Evolutionary conservation across 2,113 vertebrate genomes (phyloP).

Genomic region (Myotis davidii): DNA sequence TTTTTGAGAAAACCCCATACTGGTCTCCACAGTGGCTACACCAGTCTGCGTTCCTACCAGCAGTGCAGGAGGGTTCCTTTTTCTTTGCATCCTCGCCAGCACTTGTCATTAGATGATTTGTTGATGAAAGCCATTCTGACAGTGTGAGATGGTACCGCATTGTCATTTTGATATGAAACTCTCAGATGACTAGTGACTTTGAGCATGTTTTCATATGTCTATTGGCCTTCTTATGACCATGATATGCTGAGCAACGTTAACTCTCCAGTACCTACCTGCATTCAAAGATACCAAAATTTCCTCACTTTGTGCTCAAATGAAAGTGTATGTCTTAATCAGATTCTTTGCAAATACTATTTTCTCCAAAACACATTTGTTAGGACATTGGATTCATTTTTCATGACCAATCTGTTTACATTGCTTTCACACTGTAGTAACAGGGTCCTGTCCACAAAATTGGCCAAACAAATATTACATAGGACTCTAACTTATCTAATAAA

Average conservation of each 20-base stretch:
- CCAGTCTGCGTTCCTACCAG: too few species aligned
- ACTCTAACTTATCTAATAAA: background rate
- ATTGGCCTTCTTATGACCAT: background rate
- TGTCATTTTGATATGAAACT: too few species aligned
- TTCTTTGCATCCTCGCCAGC: too few species aligned
- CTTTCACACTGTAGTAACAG: background rate
- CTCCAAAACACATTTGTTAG: background rate
- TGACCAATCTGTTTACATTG: background rate
- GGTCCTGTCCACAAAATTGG: background rate
- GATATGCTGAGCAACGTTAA: background rate
- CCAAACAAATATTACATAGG: background rate
- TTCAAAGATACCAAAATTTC: background rate
- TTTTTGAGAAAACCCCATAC: too few species aligned
- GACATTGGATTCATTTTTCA: background rate
- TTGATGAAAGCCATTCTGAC: too few species aligned
- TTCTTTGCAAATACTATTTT: background rate
- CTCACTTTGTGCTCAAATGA: background rate
- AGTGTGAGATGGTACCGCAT: too few species aligned
- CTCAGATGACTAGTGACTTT: too few species aligned
- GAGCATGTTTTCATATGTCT: too few species aligned
- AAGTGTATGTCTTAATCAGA: background rate
- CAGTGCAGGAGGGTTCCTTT: too few species aligned
- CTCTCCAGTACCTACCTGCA: too few species aligned
- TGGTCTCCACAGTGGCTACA: too few species aligned
- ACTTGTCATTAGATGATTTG: too few species aligned